Evolutionary conservation across 2,113 vertebrate genomes (phyloP).

Genomic region (Fulmarus glacialis): DNA sequence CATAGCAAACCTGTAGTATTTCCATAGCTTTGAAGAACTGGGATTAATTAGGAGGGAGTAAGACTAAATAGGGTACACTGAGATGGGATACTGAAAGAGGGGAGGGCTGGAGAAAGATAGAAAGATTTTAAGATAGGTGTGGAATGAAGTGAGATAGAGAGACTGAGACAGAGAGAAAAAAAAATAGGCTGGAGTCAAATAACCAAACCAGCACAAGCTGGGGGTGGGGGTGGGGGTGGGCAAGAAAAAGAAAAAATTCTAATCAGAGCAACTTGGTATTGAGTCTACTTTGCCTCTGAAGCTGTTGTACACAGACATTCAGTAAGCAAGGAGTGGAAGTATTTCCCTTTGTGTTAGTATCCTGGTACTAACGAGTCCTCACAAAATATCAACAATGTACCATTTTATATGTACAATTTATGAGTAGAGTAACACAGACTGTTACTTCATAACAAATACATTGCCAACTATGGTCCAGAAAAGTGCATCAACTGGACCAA

Average conservation of each 20-base stretch:
- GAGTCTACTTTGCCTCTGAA: background rate
- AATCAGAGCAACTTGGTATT: background rate
- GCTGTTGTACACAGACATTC: background rate
- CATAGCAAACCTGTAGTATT: background rate
- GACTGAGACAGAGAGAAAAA: background rate
- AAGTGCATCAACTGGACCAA: background rate
- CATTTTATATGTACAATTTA: fast-evolving
- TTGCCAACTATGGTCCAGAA: background rate
- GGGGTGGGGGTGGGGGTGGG: background rate
- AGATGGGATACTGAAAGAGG: background rate
- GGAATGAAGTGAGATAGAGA: background rate
- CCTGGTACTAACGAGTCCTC: background rate
- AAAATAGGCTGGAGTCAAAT: background rate
- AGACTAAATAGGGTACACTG: background rate
- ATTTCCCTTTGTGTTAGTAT: background rate
- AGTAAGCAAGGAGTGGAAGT: background rate
- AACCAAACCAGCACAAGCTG: background rate
- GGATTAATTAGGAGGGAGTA: background rate
- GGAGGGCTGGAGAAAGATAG: background rate
- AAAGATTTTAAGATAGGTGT: background rate
- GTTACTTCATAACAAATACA: fast-evolving
- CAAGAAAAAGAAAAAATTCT: background rate
- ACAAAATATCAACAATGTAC: background rate
- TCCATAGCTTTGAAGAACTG: background rate
- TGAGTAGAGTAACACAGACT: background rate